Evolutionary conservation across 1,140 invertebrate genomes (phyloP), one percentile per base, ranked within the genome.

Genomic region (Drosophila watanabei): DNA sequence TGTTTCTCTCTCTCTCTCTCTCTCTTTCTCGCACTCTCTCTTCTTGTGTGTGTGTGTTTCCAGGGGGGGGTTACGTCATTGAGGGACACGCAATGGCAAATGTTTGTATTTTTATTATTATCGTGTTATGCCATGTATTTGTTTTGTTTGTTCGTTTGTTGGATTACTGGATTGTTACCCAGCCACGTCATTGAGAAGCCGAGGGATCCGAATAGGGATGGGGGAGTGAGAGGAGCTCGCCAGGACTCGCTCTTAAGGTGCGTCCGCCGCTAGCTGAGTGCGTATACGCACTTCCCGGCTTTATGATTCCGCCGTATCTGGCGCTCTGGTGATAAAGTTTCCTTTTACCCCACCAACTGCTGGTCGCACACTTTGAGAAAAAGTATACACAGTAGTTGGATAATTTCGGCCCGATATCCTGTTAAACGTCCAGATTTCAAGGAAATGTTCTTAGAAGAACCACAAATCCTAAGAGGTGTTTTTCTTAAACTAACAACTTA

Each of bases 81-180:
- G 73, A 54, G 75, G 79, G 77, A 87, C 83, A 87, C 83, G 83
- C 83, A 87, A 87, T 88, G 64, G 66, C 80, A 69, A 83, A 82
- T 84, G 81, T 88, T 70, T 79, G 77, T 79, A 56, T 60, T 87
- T 87, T 88, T 75, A 87, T 87, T 83, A 77, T 77, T 59, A 65
- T 69, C 69, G 61, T 62, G 66, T 64, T 62, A 64, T 68, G 64
- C 63, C 59, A 48, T 80, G 76, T 79, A 65, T 51, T 58, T 61
- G 57, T 80, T 60, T 57, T 68, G 64, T 70, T 79, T 59, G 62
- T 59, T 73, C 64, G 70, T 24, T 80, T 64, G 84, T 61, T 70
- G 64, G 82, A 72, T 65, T 64, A 59, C 58, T 58, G 64, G 77
- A 81, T 46, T 79, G 39, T 35, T 51, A 59, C 66, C 28, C 76